Evolutionary conservation across 2,113 vertebrate genomes (phyloP), one percentile per base, ranked within the genome.

Genomic region (Anoura caudifer): DNA sequence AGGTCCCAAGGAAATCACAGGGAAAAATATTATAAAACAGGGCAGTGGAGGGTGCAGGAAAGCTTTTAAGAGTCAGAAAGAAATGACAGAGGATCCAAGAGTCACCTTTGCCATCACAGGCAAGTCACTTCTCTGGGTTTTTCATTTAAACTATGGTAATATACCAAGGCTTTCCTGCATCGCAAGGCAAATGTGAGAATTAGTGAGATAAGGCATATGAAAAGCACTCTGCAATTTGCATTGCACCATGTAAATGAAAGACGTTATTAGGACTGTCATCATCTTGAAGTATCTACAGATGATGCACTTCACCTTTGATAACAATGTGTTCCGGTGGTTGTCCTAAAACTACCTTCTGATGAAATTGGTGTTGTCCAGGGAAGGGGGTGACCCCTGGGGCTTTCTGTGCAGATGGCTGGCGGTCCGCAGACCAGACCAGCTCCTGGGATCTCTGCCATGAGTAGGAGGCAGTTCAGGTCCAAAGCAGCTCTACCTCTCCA

Each of bases 1-100:
- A 87, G 77, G 92, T 59, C 59, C 89, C 84, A 43, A 83, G 87
- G 22, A 77, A 93, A 88, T 70, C 50, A 45, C 12, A 86, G 73
- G 52, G 41, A 26, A 41, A 80, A 24, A 26, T 3, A 50, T 26
- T 20, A 38, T 52, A 50, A 70, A 36, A 54, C 4, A 65, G 61
- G 5, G 2, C 41, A 36, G 59, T 17, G 36, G 72, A 63, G 41
- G 61, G 73, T 73, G 76, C 20, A 77, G 24, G 61, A 31, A 61
- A 89, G 43, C 16, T 82, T 83, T 47, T n/a, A 73, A 75, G 45
- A 70, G 50, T 19, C 2, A 13, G 45, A 77, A 93, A 82, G n/a
- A 43, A 80, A 87, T 82, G 14, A 65, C 1, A 4, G 45, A 83
- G 36, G 28, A 17, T n/a, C 36, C 33, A 86, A 47, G n/a, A 90